Base-by-base conservation (phyloP, 2,113 vertebrate species). In the Entelurus aequoreus region DNA sequence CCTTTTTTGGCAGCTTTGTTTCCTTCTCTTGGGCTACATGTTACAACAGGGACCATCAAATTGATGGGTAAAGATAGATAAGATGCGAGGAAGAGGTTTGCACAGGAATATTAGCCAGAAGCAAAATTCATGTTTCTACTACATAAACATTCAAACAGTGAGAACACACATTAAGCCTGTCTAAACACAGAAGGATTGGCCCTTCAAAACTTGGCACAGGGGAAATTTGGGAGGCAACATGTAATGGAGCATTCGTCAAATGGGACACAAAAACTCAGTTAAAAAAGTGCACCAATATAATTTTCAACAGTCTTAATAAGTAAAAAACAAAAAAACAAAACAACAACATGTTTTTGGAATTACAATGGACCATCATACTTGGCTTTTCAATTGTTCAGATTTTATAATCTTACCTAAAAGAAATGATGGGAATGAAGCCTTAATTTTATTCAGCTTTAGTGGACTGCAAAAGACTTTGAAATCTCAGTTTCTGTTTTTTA, bases 101-200 rank as follows among this genome's bases (percentile, higher is more conserved):
- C 60, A 60, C 57, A 65, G 65, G 58, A 66, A 72, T 66, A 79
- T 60, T 79, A 75, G 81, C 82, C 76, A 81, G 77, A 9, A 67
- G 76, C 67, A 40, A 58, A 81, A 79, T 80, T 75, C 16, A 78
- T 73, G 69, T 81, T 68, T 80, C 56, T 40, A 48, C 72, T 88
- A 77, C 72, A 75, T 87, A 88, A 88, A 89, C 86, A 86, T 68
- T 49, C 60, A 54, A 75, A 84, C 77, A 68, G 69, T 74, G 63
- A 74, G 74, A 86, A 83, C 69, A 77, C 60, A 72, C 60, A 66
- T 75, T 61, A 82, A 62, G 55, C 36, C 21, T 75, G 71, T 78
- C 16, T 74, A 72, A 82, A 84, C 69, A 77, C 51, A 1, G 44
- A 69, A 51, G 55, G 51, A 54, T 76, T 74, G 48, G 37, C 36